These are phyloP conservation scores for Mythimna vitellina DNA, from an alignment of 2,888 invertebrate genomes.

Conservation along the genomic window DNA sequence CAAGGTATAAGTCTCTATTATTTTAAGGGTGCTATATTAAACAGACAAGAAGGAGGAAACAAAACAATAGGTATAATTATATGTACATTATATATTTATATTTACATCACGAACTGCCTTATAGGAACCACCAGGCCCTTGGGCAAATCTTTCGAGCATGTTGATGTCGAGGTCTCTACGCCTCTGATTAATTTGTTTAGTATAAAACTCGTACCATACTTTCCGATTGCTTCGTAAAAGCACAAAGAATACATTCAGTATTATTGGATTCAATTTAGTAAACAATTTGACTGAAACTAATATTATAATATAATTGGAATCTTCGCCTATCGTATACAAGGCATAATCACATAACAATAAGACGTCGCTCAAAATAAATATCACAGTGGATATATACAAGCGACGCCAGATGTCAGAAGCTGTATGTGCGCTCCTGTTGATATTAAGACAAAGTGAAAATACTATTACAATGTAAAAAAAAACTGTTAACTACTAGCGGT, in stretches of 20 bases:
- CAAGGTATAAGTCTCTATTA: too few relatives aligned
- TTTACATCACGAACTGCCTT: background rate
- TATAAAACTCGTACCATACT: conserved; percentile 1
- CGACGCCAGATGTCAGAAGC: background rate
- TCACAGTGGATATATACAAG: background rate
- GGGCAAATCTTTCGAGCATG: background rate
- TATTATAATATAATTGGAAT: too few relatives aligned
- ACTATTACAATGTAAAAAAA: background rate
- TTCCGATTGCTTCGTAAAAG: background rate
- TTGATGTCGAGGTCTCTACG: background rate
- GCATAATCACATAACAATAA: background rate
- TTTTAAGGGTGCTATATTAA: too few relatives aligned
- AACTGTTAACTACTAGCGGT: background rate
- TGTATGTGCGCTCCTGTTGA: background rate
- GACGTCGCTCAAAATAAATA: conserved; percentile 3
- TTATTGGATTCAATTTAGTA: background rate
- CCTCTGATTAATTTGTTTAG: background rate
- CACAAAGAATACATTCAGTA: background rate
- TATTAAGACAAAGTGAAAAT: background rate
- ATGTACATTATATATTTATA: background rate
- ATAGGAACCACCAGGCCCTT: background rate
- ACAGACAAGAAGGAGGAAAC: too few relatives aligned
- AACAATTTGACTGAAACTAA: background rate
- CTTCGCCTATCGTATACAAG: too few relatives aligned
- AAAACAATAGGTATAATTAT: too few relatives aligned